Percentiles rank a stretch among this genome's conserved stretches.
phyloP scores from a whole-genome alignment of 2,797 vertebrate genomes.

The Gallinago nigripennis region DNA sequence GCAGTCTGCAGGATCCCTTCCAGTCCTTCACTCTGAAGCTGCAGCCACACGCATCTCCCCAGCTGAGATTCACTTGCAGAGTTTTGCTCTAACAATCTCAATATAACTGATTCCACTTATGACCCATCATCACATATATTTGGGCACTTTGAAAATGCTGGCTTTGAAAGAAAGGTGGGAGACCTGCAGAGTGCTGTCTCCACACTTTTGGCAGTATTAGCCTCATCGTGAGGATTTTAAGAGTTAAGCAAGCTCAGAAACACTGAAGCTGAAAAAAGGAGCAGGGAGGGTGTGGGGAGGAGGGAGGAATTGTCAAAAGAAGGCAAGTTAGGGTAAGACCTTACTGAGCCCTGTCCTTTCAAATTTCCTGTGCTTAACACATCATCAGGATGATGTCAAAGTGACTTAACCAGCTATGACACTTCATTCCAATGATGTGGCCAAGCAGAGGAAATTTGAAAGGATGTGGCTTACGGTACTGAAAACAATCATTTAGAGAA shows the following conservation, averaged over 20 bases:
- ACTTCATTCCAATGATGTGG: constrained; percentile 63
- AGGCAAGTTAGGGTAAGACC: constrained; percentile 20
- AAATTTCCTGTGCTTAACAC: constrained; percentile 60
- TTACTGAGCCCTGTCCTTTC: constrained; percentile 31
- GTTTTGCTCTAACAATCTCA: neutral
- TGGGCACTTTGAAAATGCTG: neutral
- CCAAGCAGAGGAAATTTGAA: constrained; percentile 53
- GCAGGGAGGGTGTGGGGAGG: neutral
- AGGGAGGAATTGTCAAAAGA: neutral
- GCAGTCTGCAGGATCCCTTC: neutral
- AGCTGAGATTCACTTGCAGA: neutral
- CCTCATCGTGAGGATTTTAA: neutral
- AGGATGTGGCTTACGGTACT: constrained; percentile 41
- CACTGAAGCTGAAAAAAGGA: neutral
- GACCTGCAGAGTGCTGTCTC: neutral
- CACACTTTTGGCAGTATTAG: neutral
- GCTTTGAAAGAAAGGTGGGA: neutral
- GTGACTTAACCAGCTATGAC: constrained; percentile 38
- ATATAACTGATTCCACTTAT: neutral
- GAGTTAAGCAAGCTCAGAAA: constrained; percentile 42
- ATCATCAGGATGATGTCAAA: constrained; percentile 58
- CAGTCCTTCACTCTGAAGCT: neutral
- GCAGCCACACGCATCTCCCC: neutral
- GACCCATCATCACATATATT: neutral
- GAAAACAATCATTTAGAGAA: constrained; percentile 53